Conservation (phyloP, 1,140 invertebrate genomes). For the Saccostrea glomerata region DNA sequence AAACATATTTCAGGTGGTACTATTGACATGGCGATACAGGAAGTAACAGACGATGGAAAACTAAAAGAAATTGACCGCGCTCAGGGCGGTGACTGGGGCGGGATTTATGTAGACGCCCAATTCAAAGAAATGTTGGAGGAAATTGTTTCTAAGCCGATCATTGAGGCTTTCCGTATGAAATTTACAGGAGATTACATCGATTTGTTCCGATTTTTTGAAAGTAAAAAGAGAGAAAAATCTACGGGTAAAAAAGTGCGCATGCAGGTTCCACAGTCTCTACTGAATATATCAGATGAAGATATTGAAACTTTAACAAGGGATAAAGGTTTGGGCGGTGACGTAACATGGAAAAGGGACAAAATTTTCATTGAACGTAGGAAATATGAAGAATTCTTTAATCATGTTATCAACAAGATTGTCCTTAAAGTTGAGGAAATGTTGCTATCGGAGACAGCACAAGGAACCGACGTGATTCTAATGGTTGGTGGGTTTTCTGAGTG, state of each 20-base stretch:
- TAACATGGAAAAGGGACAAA: constrained; percentile 47
- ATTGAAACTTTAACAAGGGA: neutral
- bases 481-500: constrained; percentile 65
- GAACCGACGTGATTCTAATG: constrained; percentile 55
- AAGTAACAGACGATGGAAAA: constrained; percentile 48
- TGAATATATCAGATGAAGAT: neutral
- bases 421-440: constrained; percentile 55
- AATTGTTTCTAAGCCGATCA: constrained; percentile 25
- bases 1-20: constrained; percentile 56
- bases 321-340: neutral
- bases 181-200: constrained; percentile 47
- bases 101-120: constrained; percentile 51
- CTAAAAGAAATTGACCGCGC: no score
- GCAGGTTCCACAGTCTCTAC: neutral
- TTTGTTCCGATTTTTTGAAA: constrained; percentile 54
- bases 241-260: neutral
- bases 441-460: constrained; percentile 43
- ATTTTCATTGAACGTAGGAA: constrained; percentile 49
- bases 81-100: constrained; percentile 53
- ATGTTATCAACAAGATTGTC: constrained; percentile 50
- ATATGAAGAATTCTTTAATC: constrained; percentile 47
- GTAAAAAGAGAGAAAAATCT: constrained; percentile 51
- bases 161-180: constrained; percentile 46
- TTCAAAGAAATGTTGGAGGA: constrained; percentile 47
- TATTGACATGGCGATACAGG: constrained; percentile 55